Base-by-base conservation (phyloP, 1,140 invertebrate species). In the Psilanteris sp. region DNA sequence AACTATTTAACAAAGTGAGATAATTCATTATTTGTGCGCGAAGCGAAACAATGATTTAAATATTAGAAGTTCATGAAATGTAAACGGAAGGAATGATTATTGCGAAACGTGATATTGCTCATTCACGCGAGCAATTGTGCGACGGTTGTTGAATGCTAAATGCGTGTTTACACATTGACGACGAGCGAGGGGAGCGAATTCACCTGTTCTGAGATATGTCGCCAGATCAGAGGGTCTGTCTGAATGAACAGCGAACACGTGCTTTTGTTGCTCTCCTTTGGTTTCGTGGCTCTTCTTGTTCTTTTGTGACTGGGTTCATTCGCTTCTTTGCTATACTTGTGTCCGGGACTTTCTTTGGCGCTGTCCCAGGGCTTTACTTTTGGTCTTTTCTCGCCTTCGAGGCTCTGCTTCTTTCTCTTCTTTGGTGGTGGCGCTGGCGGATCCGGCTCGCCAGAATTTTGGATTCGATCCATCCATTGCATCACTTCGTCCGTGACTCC, bases 181-280 rank as follows among this genome's bases (percentile, higher is more conserved):
- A 32, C 36, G 37, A 57, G 32, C 68, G 52, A 27, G 62, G 41
- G n/a, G 29, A 50, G 41, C 18, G 34, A 70, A 76, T 27, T 78
- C 84, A 92, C 91, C 88, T 91, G 90, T 72, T 92, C 90, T 15
- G 89, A 88, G 79, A 98, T 96, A 83, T 98, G 96, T 79, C 93
- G 92, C 96, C 97, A 99, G 81, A 99, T 95, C 57, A 98, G 93
- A 64, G 97, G 97, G 91, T 99, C 98, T 6, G 98, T 98, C 89
- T 98, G 96, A 85, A 99, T 97, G 85, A 96, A 99, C 8, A 99
- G 91, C 18, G 96, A 97, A 87, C 97, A 99, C 2, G 87, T 88
- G 84, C 95, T 96, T 66, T 91, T 92, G 81, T 93, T 93, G 79
- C 93, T 92, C 77, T 93, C 92, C 67, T 91, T 92, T 39, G 90